Evolutionary conservation across 2,888 invertebrate species (phyloP), one percentile per base, ranked within the genome.

Genomic region (Auanema sp.): DNA sequence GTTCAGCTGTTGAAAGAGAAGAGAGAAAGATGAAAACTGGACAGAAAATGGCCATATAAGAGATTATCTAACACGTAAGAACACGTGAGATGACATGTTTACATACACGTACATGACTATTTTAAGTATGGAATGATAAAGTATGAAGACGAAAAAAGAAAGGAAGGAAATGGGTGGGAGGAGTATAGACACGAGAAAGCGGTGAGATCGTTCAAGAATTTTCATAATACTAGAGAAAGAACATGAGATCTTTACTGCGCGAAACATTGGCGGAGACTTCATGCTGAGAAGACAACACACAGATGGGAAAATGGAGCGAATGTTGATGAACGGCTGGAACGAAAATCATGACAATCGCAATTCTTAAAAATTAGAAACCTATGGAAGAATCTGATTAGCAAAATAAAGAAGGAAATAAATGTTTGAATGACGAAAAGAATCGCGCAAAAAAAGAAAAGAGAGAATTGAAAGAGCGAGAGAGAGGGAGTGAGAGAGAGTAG

Each of bases 21-120:
- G 50, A 12, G 50, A 47, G 50, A 50, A 50, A 18, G 47, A 47
- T 47, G 47, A 16, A 24, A 16, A 24, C 21, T 12, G 24, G 50
- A 16, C n/a, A 50, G 50, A 23, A 21, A 50, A 11, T 24, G 11
- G 50, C 12, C 23, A n/a, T 12, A 16, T 12, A 16, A 23, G 24
- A 50, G n/a, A 16, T 50, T 47, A 47, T 50, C 12, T n/a, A 50
- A 12, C 21, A 50, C 21, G 50, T 18, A 50, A 18, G 50, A 50
- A n/a, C 16, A 47, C 18, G 47, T 47, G 47, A 23, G 50, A 50
- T 50, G 50, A 23, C 50, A 50, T 50, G 47, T 47, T 47, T 47
- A n/a, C 47, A 47, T n/a, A 16, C 18, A n/a, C 47, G 16, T 47
- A 16, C 47, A 47, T 47, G 47, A n/a, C 16, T 16, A 47, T 47